Base-by-base conservation (phyloP, 2,113 vertebrate genomes). In the Sapayoa aenigma region DNA sequence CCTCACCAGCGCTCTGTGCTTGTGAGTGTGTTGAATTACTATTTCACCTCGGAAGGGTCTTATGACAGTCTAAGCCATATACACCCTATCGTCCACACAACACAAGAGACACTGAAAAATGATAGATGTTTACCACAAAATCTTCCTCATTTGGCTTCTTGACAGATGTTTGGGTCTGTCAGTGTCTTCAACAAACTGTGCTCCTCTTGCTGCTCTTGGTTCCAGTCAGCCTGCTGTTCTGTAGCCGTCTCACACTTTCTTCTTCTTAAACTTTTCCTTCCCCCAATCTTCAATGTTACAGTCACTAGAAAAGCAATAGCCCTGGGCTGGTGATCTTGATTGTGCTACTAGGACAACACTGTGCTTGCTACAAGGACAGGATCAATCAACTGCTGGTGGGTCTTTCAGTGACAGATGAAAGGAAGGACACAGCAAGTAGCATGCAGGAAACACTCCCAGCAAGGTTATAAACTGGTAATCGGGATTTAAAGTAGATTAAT, bases 21-120 rank as follows among this genome's bases (percentile, higher is more conserved):
- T 10, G 14, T 18, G 39, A 30, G 6, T 0, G 0, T 49, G 11
- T 30, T 72, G 71, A 35, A 16, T 68, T 78, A n/a, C 33, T 67
- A 0, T 67, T 87, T 89, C 62, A 82, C 41, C 23, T 59, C 87
- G 74, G 25, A 56, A 59, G 14, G 9, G 12, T 50, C 46, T 74
- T 56, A 37, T 1, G 50, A 5, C 37, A 66, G 4, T 33, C 28
- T 62, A 42, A 63, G 42, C 65, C 18, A 3, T 28, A 6, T 20
- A 7, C 14, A 13, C 23, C 75, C 27, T 63, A 9, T 67, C 33
- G 39, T 19, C 16, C 37, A 58, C 14, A 24, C 14, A 42, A 39
- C 18, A 47, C 14, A 47, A 67, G 24, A 73, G 41, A 56, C 31
- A 28, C 22, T 74, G 72, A 93, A 66, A 89, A 87, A 53, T 69